Evolutionary conservation across 1,140 invertebrate genomes (phyloP).

Genomic region (Drosophila biarmipes): DNA sequence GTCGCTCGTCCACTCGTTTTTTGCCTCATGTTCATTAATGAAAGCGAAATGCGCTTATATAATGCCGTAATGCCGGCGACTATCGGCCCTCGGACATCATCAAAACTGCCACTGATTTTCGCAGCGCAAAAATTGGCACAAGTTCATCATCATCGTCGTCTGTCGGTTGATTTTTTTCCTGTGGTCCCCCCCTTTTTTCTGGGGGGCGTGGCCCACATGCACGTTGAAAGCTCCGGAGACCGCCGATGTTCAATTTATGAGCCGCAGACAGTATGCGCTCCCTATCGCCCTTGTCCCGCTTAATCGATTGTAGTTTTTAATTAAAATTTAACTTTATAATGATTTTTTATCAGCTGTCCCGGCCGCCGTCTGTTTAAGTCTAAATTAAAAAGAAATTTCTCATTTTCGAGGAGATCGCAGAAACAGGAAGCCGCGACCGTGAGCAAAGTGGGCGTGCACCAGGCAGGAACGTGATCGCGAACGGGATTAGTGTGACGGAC

Average conservation of each 20-base stretch:
- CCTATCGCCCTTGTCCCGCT: conserved; percentile 22
- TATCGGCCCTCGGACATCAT: conserved; percentile 57
- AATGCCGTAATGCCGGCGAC: conserved; percentile 43
- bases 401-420: conserved; percentile 56
- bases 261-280: conserved; percentile 69
- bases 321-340: conserved; percentile 85
- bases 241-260: conserved; percentile 79
- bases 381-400: conserved; percentile 84
- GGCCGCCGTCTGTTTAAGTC: conserved; percentile 60
- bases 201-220: conserved; percentile 55
- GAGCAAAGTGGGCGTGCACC: conserved; percentile 70
- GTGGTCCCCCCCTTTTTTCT: not conserved
- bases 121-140: conserved; percentile 71
- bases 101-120: conserved; percentile 72
- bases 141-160: conserved; percentile 68
- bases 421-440: conserved; percentile 69
- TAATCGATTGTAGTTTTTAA: conserved; percentile 83
- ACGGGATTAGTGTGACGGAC: conserved; percentile 66
- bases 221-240: conserved; percentile 69
- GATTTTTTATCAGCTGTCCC: conserved; percentile 84
- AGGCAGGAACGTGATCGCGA: conserved; percentile 53
- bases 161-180: not conserved
- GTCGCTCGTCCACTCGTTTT: conserved; percentile 34
- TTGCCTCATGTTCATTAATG: conserved; percentile 68
- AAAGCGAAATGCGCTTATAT: conserved; percentile 78